These are phyloP conservation scores for Pristionchus entomophagus DNA, from an alignment of 2,888 invertebrate genomes.

Conservation along the genomic window DNA sequence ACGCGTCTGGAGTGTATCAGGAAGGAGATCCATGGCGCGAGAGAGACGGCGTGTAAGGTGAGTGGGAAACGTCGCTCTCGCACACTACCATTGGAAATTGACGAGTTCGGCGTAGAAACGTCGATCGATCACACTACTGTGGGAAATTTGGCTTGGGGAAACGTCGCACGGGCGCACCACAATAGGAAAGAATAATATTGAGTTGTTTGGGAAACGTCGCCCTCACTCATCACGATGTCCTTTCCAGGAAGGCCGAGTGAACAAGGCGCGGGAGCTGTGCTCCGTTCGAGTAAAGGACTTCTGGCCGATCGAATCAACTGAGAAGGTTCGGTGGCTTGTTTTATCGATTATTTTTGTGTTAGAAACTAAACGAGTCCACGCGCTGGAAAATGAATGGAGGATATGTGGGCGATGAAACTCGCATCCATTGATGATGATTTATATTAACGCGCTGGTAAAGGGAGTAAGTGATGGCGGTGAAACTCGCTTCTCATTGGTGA, in stretches of 20 bases:
- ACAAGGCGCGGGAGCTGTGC: conserved; percentile 88
- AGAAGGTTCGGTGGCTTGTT: conserved; percentile 45
- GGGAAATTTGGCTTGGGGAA: too few species aligned
- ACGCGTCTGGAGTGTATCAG: conserved; percentile 85
- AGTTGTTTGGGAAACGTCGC: too few species aligned
- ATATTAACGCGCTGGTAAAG: too few species aligned
- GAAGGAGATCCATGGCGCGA: conserved; percentile 79
- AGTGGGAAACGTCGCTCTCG: background rate
- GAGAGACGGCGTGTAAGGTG: conserved; percentile 85
- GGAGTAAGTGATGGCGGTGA: too few species aligned
- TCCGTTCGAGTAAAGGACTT: conserved; percentile 91
- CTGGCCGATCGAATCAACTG: conserved; percentile 83
- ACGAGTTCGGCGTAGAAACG: background rate
- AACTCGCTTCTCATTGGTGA: too few species aligned
- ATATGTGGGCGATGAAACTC: too few species aligned
- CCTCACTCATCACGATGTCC: conserved; percentile 52
- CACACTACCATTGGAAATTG: background rate
- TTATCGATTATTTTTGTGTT: background rate
- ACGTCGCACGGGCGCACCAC: too few species aligned
- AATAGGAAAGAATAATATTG: too few species aligned
- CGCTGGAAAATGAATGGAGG: too few species aligned
- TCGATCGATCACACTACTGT: background rate
- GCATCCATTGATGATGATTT: too few species aligned
- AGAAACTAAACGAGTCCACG: too few species aligned
- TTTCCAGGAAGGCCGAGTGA: conserved; percentile 84